phyloP scores from a whole-genome alignment of 2,113 vertebrate genomes.

The Natator depressus region DNA sequence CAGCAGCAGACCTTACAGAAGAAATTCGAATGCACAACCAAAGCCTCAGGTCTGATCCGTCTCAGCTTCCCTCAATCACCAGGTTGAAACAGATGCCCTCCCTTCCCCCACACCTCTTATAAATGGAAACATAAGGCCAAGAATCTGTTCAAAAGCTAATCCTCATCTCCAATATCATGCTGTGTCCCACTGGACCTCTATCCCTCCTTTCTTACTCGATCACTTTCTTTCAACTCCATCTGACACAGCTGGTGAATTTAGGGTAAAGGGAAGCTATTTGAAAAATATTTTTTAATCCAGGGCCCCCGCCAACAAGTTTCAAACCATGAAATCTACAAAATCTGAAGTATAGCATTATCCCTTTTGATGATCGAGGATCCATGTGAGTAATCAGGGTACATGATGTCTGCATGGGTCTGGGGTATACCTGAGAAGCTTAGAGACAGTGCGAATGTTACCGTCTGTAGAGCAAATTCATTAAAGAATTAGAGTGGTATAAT shows the following conservation, averaged over 20 bases:
- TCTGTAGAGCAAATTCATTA: not conserved
- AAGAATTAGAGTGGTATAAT: not conserved
- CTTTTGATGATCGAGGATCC: not conserved
- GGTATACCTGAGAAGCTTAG: not conserved
- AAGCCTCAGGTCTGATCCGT: not conserved
- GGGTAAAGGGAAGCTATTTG: not conserved
- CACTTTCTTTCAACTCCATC: not conserved
- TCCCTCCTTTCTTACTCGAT: not conserved
- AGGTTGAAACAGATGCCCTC: not conserved
- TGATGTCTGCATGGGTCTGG: accelerated
- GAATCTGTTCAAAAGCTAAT: not conserved
- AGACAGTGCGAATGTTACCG: not conserved
- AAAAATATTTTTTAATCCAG: not conserved
- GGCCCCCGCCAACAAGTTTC: not conserved
- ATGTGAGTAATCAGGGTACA: accelerated
- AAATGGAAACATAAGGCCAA: not conserved
- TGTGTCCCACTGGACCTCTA: not conserved
- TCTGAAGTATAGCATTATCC: not conserved
- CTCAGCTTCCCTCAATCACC: not conserved
- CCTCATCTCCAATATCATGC: not conserved
- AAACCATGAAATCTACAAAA: not conserved
- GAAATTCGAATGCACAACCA: not conserved
- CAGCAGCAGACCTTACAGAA: not conserved
- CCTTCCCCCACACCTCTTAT: not conserved
- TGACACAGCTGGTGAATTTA: not conserved